These are phyloP conservation scores for Actias luna DNA, from an alignment of 2,888 invertebrate species.

Conservation along the genomic window DNA sequence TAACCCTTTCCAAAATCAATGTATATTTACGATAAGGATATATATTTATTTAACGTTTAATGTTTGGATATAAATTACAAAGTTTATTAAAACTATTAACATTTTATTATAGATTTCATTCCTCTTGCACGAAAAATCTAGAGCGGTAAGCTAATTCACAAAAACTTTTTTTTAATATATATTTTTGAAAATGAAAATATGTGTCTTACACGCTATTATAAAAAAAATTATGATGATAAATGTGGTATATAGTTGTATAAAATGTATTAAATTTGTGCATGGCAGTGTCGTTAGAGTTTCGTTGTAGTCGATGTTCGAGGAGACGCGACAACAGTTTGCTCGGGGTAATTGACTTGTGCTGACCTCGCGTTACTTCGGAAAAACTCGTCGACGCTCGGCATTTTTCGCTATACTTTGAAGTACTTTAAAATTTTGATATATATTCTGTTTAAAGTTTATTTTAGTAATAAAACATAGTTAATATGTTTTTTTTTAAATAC, in stretches of 20 bases:
- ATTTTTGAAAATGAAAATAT: too few relatives aligned
- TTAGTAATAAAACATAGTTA: neutral
- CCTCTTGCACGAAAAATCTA: too few relatives aligned
- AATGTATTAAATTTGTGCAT: neutral
- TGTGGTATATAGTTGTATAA: neutral
- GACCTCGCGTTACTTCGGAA: constrained; percentile 80
- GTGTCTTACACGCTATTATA: too few relatives aligned
- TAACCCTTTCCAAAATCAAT: neutral
- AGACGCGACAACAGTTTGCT: constrained; percentile 43
- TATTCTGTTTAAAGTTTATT: neutral
- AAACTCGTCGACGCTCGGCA: constrained; percentile 63
- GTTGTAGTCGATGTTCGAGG: constrained; percentile 5
- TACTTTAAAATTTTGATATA: constrained; percentile 3
- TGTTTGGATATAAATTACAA: too few relatives aligned
- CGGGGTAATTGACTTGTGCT: constrained; percentile 85
- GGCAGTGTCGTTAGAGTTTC: constrained; percentile 4
- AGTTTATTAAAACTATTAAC: neutral
- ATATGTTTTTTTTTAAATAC: too few relatives aligned
- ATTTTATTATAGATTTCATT: neutral
- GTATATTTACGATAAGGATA: too few relatives aligned
- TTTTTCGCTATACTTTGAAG: constrained; percentile 41
- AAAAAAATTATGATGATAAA: neutral
- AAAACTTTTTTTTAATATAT: too few relatives aligned
- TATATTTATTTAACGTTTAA: too few relatives aligned
- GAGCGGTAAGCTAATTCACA: too few relatives aligned